These are phyloP conservation scores for Drosophila imparisetae DNA, from an alignment of 2,888 invertebrate genomes.

Conservation along the genomic window DNA sequence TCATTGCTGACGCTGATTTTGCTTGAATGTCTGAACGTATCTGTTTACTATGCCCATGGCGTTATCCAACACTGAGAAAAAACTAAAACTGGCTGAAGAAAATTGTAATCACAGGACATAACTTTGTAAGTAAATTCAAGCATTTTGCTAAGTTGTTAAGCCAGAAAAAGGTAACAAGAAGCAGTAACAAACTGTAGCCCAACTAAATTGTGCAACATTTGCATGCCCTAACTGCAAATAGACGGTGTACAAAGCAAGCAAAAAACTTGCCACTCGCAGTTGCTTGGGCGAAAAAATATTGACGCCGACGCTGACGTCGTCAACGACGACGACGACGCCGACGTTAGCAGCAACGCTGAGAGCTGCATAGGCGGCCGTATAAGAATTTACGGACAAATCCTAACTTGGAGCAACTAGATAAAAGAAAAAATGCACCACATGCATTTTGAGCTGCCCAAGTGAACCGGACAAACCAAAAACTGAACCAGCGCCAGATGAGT, in stretches of 20 bases:
- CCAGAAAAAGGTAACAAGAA: constrained; percentile 25
- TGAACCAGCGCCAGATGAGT: constrained; percentile 35
- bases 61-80: constrained; percentile 75
- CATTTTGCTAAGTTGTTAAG: constrained; percentile 29
- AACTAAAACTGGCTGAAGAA: constrained; percentile 70
- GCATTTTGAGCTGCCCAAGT: constrained; percentile 47
- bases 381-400: constrained; percentile 44
- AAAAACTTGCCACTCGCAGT: constrained; percentile 53
- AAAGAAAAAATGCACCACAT: constrained; percentile 17
- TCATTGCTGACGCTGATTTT: constrained; percentile 10
- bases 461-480: constrained; percentile 39
- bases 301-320: constrained; percentile 44
- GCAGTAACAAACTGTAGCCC: constrained; percentile 37
- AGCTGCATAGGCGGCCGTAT: constrained; percentile 17
- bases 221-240: constrained; percentile 8
- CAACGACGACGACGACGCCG: constrained; percentile 46
- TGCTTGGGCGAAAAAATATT: constrained; percentile 45
- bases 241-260: constrained; percentile 35
- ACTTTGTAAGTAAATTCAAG: constrained; percentile 77
- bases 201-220: constrained; percentile 54
- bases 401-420: constrained; percentile 30
- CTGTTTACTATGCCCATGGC: constrained; percentile 20
- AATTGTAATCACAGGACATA: constrained; percentile 78
- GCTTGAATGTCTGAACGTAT: constrained; percentile 59
- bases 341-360: constrained; percentile 19